Percentiles rank a stretch among this genome's conserved stretches.
Conservation (phyloP, 1,140 invertebrate genomes). For the Polyergus mexicanus region DNA sequence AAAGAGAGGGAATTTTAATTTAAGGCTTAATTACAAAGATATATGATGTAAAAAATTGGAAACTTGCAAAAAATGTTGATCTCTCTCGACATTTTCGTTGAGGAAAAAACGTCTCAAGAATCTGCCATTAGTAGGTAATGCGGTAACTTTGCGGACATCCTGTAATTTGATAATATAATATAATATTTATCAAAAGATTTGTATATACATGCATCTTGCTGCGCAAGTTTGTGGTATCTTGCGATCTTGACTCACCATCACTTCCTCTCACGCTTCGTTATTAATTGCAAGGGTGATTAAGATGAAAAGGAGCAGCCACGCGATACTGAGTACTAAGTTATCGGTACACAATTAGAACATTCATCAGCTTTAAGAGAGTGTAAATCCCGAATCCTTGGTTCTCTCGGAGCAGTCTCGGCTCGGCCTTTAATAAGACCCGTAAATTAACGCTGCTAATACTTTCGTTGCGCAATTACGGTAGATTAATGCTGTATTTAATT, state of each 20-base stretch:
- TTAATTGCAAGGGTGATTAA: slow-evolving; percentile 53
- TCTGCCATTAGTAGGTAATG: too few species aligned
- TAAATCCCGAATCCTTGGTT: slow-evolving; percentile 46
- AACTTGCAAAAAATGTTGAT: too few species aligned
- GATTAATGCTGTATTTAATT: slow-evolving; percentile 57
- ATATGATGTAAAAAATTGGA: too few species aligned
- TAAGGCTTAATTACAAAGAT: too few species aligned
- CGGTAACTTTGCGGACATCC: too few species aligned
- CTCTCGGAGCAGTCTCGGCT: background rate
- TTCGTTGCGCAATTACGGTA: slow-evolving; percentile 47
- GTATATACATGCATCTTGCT: background rate
- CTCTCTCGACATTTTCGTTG: too few species aligned
- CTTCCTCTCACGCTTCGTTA: slow-evolving; percentile 1
- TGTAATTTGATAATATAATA: background rate
- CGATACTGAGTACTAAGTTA: slow-evolving; percentile 13
- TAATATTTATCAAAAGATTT: background rate
- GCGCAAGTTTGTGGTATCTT: background rate
- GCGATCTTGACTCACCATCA: background rate
- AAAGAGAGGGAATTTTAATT: too few species aligned
- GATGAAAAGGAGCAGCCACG: slow-evolving; percentile 15
- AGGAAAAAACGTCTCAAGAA: too few species aligned
- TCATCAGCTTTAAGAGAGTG: slow-evolving; percentile 53
- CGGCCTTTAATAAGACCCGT: slow-evolving; percentile 35
- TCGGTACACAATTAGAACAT: slow-evolving; percentile 47
- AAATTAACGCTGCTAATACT: slow-evolving; percentile 50